These are phyloP conservation scores for Blera fallax DNA, from an alignment of 2,888 invertebrate species.

Conservation along the genomic window DNA sequence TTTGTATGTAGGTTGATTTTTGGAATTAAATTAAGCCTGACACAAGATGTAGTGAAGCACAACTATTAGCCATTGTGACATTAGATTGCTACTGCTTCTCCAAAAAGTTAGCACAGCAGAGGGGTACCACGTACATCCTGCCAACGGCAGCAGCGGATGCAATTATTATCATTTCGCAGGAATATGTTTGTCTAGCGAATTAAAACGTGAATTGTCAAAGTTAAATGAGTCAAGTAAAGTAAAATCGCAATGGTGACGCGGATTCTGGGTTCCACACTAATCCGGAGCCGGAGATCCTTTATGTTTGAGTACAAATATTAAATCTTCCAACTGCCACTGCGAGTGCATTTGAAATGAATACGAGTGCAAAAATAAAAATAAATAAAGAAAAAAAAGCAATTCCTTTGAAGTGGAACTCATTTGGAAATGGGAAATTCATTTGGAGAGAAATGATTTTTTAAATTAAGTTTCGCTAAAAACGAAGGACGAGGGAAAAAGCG, in stretches of 20 bases:
- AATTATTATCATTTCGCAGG: slow-evolving; percentile 29
- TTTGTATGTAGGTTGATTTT: slow-evolving; percentile 31
- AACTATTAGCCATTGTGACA: slow-evolving; percentile 12
- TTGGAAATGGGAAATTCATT: slow-evolving; percentile 43
- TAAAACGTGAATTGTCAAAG: slow-evolving; percentile 40
- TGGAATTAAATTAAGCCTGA: slow-evolving; percentile 46
- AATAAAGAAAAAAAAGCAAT: neutral
- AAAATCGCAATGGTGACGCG: slow-evolving; percentile 15
- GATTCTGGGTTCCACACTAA: neutral
- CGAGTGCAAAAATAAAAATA: neutral
- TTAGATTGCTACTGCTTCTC: neutral
- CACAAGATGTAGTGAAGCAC: neutral
- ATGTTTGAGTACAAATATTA: slow-evolving; percentile 1
- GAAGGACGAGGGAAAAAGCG: neutral
- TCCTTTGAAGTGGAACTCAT: slow-evolving; percentile 37
- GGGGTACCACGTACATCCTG: neutral
- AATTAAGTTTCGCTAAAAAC: slow-evolving; percentile 3
- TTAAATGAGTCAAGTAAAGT: slow-evolving; percentile 38
- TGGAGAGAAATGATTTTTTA: slow-evolving; percentile 21
- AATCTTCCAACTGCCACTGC: neutral
- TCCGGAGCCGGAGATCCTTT: neutral
- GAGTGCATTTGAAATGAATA: slow-evolving; percentile 11
- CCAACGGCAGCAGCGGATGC: slow-evolving; percentile 15
- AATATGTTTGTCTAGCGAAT: slow-evolving; percentile 45
- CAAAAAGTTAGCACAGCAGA: slow-evolving; percentile 9